phyloP scores from a whole-genome alignment of 2,888 invertebrate genomes.

The Heteropelma amictum region DNA sequence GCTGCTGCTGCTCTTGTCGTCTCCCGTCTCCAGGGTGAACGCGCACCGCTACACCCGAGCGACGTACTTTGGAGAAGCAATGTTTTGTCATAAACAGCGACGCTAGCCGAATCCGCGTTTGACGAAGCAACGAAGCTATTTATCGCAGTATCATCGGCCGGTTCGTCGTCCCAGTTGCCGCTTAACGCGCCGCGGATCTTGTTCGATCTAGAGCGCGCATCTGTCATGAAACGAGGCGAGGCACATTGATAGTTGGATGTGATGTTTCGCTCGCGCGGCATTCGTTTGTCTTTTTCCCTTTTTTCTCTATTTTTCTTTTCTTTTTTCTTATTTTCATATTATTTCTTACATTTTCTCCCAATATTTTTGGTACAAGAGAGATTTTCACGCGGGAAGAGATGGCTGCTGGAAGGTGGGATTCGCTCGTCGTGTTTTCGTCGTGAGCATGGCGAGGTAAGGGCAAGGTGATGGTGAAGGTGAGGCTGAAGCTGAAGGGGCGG shows the following conservation, averaged over 20 bases:
- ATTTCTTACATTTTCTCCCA: too few species aligned
- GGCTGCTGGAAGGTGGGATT: too few species aligned
- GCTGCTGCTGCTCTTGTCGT: conserved; percentile 27
- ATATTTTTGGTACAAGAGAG: too few species aligned
- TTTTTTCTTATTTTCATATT: neutral
- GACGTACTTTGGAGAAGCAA: conserved; percentile 36
- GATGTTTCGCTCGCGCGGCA: conserved; percentile 58
- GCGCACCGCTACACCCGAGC: conserved; percentile 31
- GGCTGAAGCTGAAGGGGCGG: too few species aligned
- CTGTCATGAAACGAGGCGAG: conserved; percentile 74
- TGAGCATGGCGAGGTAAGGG: too few species aligned
- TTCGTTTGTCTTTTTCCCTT: conserved; percentile 17
- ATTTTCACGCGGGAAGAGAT: too few species aligned
- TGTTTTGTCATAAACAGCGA: conserved; percentile 30
- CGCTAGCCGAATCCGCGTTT: conserved; percentile 51
- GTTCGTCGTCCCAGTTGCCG: conserved; percentile 60
- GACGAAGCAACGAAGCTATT: conserved; percentile 53
- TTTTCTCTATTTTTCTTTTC: conserved; percentile 19
- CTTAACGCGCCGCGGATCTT: conserved; percentile 68
- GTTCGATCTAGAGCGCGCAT: conserved; percentile 70
- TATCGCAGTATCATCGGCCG: conserved; percentile 51
- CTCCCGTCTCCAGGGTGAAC: conserved; percentile 64
- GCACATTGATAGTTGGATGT: conserved; percentile 63
- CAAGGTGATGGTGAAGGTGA: too few species aligned
- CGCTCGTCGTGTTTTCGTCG: too few species aligned